Base-by-base conservation (phyloP, 2,888 invertebrate species). In the Latrodectus elegans region DNA sequence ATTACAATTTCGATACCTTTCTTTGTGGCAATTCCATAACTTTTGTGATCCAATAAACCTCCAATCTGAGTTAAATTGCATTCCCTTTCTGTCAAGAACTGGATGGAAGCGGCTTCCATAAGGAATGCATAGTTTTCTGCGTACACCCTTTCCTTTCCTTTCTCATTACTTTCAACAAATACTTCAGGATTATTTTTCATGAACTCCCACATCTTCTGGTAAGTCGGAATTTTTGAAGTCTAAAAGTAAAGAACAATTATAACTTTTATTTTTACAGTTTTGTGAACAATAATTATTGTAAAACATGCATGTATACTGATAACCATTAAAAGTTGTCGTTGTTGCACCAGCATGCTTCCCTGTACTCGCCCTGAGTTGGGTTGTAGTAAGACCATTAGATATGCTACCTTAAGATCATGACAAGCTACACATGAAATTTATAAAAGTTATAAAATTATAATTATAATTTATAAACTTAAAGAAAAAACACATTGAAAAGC, bases 1-100 rank as follows among this genome's bases (percentile, higher is more conserved):
- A 38, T 38, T 38, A 38, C 38, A 38, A 38, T 64, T 12, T 64
- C 6, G n/a, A 6, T 78, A 89, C 89, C 89, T 77, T 82, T 96
- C 15, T 97, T 97, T 93, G 97, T 95, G 8, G 97, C 98, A 89
- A 98, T 97, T 75, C 98, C 98, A 91, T 98, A 98, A 91, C 98
- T 87, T 22, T 89, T 89, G 52, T 82, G 80, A 87, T 94, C 94
- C 4, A 94, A 91, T n/a, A 93, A 92, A 3, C 93, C 93, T 4
- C 94, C 94, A 67, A 94, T 93, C 90, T 93, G 93, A 80, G 93
- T 93, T 53, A 94, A 91, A 53, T 93, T 92, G 90, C 94, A 94
- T 89, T 93, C 91, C 75, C 93, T 79, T 91, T 92, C 91, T 83
- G 92, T 91, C 64, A 91, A 91, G 90, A 93, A 94, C 90, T 94